phyloP scores from a whole-genome alignment of 37 sponge, comb jelly and placozoan genomes.

The Dysidea cf. avara region DNA sequence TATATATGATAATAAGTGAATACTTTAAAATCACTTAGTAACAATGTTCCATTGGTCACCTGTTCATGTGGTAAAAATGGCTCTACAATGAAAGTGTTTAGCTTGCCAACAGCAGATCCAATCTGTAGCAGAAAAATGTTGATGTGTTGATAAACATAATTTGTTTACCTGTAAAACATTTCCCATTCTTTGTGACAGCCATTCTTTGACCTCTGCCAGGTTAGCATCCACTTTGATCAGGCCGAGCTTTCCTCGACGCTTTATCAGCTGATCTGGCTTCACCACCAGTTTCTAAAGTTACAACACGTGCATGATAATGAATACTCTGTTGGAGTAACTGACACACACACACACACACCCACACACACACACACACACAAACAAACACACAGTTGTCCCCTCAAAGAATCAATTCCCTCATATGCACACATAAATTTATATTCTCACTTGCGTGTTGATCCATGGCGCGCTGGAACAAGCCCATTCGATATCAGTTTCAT shows the following conservation, averaged over 20 bases:
- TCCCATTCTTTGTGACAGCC: slow-evolving; percentile 72
- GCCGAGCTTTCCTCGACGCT: slow-evolving; percentile 93
- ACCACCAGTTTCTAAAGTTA: slow-evolving; percentile 71
- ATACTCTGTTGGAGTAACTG: not conserved
- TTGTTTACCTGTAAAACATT: no score
- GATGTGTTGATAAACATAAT: no score
- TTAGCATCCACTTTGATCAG: slow-evolving; percentile 80
- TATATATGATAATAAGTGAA: not conserved
- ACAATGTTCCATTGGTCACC: slow-evolving; percentile 2
- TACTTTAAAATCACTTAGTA: not conserved
- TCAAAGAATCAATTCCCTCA: not conserved
- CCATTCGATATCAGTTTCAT: no score
- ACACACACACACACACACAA: no score
- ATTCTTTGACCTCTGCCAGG: slow-evolving; percentile 56
- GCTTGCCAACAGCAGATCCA: slow-evolving; percentile 66
- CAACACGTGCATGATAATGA: not conserved
- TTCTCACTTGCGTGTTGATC: not conserved
- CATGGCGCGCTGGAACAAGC: not conserved
- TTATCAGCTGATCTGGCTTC: slow-evolving; percentile 94
- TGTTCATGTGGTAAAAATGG: slow-evolving; percentile 79
- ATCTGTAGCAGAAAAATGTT: no score
- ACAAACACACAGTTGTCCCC: no score
- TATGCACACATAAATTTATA: not conserved
- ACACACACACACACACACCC: no score
- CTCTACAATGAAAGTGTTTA: slow-evolving; percentile 89